Conservation (phyloP, 2,888 invertebrate species). For the Ophioninae sp. region DNA sequence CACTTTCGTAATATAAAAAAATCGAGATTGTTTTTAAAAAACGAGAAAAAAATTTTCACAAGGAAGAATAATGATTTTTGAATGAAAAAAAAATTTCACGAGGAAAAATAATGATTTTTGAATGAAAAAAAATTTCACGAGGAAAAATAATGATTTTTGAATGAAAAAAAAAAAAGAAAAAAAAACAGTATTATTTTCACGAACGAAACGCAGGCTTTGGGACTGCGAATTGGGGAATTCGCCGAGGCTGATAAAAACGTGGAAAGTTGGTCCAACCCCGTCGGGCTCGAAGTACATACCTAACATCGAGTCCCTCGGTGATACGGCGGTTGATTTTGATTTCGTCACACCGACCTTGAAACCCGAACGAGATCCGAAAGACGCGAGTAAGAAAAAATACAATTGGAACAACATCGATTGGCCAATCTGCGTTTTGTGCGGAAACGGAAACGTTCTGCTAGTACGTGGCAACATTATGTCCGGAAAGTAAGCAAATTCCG, state of each 20-base stretch:
- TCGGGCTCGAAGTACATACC: conserved; percentile 73
- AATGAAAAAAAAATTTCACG: too few species aligned
- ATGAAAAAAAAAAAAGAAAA: neutral
- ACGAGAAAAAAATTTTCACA: too few species aligned
- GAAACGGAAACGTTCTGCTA: conserved; percentile 91
- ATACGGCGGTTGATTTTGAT: conserved; percentile 93
- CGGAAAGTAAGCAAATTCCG: conserved; percentile 78
- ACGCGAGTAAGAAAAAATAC: conserved; percentile 62
- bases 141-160: too few species aligned
- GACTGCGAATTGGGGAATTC: conserved; percentile 77
- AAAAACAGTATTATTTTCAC: neutral
- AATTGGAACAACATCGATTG: conserved; percentile 82
- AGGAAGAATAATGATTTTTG: too few species aligned
- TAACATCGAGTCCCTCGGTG: conserved; percentile 86
- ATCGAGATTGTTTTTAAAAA: too few species aligned
- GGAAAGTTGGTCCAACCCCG: conserved; percentile 82
- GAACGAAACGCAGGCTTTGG: conserved; percentile 74
- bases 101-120: too few species aligned
- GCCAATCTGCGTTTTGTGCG: conserved; percentile 90
- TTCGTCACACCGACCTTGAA: conserved; percentile 84
- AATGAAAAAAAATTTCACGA: too few species aligned
- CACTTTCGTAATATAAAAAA: too few species aligned
- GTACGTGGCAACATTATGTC: conserved; percentile 80
- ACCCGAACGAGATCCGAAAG: conserved; percentile 56
- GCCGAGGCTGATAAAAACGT: conserved; percentile 80